Evolutionary conservation across 2,113 vertebrate genomes (phyloP).

Genomic region (Gymnarchus niloticus): DNA sequence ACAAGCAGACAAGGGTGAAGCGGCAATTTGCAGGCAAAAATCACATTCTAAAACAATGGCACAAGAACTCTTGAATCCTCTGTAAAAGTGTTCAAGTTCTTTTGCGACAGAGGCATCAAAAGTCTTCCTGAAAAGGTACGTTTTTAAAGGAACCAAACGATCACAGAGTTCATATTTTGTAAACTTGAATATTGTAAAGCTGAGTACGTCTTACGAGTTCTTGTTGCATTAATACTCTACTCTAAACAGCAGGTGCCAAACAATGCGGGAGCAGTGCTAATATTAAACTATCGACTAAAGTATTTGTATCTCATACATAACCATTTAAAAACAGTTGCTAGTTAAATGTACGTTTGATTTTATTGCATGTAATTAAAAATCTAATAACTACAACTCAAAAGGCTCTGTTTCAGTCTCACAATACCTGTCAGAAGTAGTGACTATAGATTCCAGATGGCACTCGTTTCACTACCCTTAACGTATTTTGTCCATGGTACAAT

Average conservation of each 20-base stretch:
- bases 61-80: neutral
- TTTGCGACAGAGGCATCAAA: neutral
- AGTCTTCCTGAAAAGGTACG: neutral
- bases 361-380: conserved; percentile 64
- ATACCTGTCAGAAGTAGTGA: conserved; percentile 38
- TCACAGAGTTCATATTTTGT: neutral
- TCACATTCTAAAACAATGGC: neutral
- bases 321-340: conserved; percentile 22
- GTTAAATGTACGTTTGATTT: conserved; percentile 53
- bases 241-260: neutral
- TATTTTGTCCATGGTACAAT: conserved; percentile 31
- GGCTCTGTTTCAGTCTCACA: conserved; percentile 43
- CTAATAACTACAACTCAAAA: conserved; percentile 50
- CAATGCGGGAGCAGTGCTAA: neutral
- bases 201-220: neutral
- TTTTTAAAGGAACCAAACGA: neutral
- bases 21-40: neutral
- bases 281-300: neutral
- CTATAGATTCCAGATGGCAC: conserved; percentile 51
- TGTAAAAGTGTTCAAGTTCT: neutral
- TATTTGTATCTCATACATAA: conserved; percentile 1
- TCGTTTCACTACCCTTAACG: conserved; percentile 21
- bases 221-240: conserved; percentile 14
- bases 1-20: neutral
- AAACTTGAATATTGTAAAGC: conserved; percentile 19